A percentile compares a stretch with the other conserved stretches of the same genome.
Conservation (phyloP, 1,140 invertebrate species). For the Pantala flavescens region DNA sequence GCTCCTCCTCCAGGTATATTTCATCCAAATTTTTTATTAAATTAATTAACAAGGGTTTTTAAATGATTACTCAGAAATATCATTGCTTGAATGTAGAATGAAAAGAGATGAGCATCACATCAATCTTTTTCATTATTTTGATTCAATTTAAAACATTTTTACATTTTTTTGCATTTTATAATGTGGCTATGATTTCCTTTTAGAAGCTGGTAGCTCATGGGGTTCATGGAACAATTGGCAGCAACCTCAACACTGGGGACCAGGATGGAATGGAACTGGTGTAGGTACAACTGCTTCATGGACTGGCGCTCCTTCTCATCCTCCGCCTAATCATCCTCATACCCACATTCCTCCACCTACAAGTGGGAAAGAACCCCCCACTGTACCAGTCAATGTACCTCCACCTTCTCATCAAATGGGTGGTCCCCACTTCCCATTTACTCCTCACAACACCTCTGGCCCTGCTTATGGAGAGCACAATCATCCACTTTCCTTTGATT, state of each 20-base stretch:
- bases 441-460: neutral
- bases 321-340: neutral
- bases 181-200: too few relatives aligned
- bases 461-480: neutral
- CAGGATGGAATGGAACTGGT: neutral
- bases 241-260: constrained; percentile 14
- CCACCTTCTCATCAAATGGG: neutral
- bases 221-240: constrained; percentile 15
- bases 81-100: too few relatives aligned
- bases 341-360: neutral
- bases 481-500: constrained; percentile 3
- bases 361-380: neutral
- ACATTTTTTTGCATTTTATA: too few relatives aligned
- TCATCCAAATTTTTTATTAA: too few relatives aligned
- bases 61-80: too few relatives aligned
- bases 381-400: neutral
- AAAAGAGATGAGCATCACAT: too few relatives aligned
- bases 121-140: too few relatives aligned
- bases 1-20: constrained; percentile 17
- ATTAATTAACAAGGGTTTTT: too few relatives aligned
- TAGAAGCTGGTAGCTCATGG: neutral
- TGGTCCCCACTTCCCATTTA: neutral
- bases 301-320: constrained; percentile 16
- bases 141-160: too few relatives aligned
- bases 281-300: constrained; percentile 20